A percentile compares a stretch with the other conserved stretches of the same genome.
These are phyloP conservation scores for Athalia rosae DNA, from an alignment of 2,888 invertebrate species.

Conservation along the genomic window DNA sequence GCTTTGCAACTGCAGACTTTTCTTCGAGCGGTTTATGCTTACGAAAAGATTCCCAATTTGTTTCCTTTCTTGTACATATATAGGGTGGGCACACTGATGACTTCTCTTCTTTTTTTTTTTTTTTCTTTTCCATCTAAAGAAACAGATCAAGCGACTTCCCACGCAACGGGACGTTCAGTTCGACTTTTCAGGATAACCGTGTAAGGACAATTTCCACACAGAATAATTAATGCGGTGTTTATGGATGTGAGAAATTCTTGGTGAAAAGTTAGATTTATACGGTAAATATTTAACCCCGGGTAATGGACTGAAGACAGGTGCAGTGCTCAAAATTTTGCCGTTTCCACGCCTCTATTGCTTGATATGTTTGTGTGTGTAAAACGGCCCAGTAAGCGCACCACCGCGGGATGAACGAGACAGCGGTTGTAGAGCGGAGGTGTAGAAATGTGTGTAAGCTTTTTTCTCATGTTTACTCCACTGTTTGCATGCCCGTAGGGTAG, in stretches of 20 bases:
- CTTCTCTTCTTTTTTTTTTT: not conserved
- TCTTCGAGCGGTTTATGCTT: not conserved
- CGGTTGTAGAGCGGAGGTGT: not conserved
- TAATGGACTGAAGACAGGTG: slow-evolving; percentile 45
- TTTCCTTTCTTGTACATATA: not conserved
- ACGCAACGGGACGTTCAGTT: slow-evolving; percentile 18
- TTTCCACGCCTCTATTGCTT: slow-evolving; percentile 1
- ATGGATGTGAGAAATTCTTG: slow-evolving; percentile 5
- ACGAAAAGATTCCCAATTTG: not conserved
- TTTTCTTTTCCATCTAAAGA: not conserved
- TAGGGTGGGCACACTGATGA: no score
- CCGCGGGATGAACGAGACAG: slow-evolving; percentile 1
- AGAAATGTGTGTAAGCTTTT: slow-evolving; percentile 5
- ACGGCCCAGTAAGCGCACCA: not conserved
- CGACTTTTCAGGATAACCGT: slow-evolving; percentile 10
- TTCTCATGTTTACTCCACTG: slow-evolving; percentile 36
- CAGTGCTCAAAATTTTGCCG: slow-evolving; percentile 42
- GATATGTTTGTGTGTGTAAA: slow-evolving; percentile 32
- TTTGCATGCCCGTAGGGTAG: slow-evolving; percentile 21
- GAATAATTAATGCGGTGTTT: slow-evolving; percentile 36
- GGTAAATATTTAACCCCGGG: slow-evolving; percentile 44
- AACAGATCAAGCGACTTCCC: slow-evolving; percentile 18
- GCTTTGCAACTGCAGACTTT: slow-evolving; percentile 3
- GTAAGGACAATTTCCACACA: not conserved
- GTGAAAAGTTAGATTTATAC: slow-evolving; percentile 30